Conservation (phyloP, 2,797 vertebrate genomes). For the Acanthornis magna region DNA sequence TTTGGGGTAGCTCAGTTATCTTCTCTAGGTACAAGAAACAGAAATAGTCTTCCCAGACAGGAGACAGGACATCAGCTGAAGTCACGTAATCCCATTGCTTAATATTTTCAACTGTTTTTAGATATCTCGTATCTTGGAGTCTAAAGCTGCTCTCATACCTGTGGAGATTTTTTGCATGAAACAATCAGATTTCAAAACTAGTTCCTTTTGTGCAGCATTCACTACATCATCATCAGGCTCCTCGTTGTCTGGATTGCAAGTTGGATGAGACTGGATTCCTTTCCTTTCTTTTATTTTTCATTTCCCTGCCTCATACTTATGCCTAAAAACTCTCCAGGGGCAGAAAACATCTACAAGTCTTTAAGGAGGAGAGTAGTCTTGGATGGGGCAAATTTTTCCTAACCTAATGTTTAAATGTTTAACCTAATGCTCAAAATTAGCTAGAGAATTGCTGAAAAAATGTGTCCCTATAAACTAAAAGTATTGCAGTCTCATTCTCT, state of each 20-base stretch:
- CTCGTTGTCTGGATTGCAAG: slow-evolving; percentile 4
- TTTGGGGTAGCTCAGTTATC: not conserved
- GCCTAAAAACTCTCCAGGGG: not conserved
- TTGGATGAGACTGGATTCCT: not conserved
- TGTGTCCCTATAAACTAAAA: not conserved
- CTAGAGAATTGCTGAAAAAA: not conserved
- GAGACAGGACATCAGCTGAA: not conserved
- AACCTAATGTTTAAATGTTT: not conserved
- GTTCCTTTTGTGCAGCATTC: slow-evolving; percentile 3
- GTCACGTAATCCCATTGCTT: not conserved
- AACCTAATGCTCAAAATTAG: not conserved
- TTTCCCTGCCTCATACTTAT: not conserved
- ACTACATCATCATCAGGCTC: slow-evolving; percentile 27
- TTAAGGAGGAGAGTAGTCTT: not conserved
- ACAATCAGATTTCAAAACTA: slow-evolving; percentile 24
- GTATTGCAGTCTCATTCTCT: not conserved
- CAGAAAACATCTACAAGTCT: not conserved
- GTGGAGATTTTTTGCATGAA: not conserved
- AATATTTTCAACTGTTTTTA: slow-evolving; percentile 2
- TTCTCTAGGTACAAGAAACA: not conserved
- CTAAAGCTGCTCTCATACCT: slow-evolving; percentile 3
- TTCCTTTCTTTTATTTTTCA: not conserved
- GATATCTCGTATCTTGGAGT: not conserved
- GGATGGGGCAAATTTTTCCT: not conserved
- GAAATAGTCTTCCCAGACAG: not conserved